Percentiles rank a stretch among this genome's conserved stretches.
Conservation (phyloP, 2,113 vertebrate genomes). For the Centropristis striata region DNA sequence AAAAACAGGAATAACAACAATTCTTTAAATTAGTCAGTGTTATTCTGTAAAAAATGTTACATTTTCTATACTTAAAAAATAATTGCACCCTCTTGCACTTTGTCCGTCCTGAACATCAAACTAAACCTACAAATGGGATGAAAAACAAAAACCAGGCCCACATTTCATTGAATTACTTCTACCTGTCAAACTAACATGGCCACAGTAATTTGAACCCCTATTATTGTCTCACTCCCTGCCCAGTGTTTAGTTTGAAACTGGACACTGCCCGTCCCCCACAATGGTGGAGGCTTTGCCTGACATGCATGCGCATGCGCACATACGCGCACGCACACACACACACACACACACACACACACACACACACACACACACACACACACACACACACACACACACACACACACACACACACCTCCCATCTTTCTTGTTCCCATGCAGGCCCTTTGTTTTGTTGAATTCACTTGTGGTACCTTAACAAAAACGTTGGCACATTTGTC, state of each 20-base stretch:
- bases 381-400: not conserved
- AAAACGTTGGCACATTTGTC: slow-evolving; percentile 47
- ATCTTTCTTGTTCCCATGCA: slow-evolving; percentile 20
- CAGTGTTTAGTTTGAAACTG: slow-evolving; percentile 72
- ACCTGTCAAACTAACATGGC: slow-evolving; percentile 50
- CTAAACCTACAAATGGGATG: slow-evolving; percentile 7
- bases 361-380: slow-evolving; percentile 9
- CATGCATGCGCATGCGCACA: slow-evolving; percentile 12
- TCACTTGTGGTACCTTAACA: slow-evolving; percentile 11
- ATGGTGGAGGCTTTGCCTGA: slow-evolving; percentile 17
- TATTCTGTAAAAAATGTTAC: not conserved
- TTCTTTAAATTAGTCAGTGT: not conserved
- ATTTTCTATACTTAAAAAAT: not conserved
- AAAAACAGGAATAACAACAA: too few relatives aligned
- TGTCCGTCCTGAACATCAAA: not conserved
- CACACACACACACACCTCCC: not conserved
- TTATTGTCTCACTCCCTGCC: slow-evolving; percentile 53
- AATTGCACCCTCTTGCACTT: not conserved
- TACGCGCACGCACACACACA: slow-evolving; percentile 15
- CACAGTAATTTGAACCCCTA: slow-evolving; percentile 63
- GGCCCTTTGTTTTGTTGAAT: slow-evolving; percentile 44
- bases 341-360: slow-evolving; percentile 5
- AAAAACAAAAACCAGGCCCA: slow-evolving; percentile 19
- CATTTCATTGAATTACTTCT: slow-evolving; percentile 26
- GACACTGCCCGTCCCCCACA: slow-evolving; percentile 50